Evolutionary conservation across 37 sponge, comb jelly and placozoan genomes (phyloP).

Genomic region (Geodia barretti): DNA sequence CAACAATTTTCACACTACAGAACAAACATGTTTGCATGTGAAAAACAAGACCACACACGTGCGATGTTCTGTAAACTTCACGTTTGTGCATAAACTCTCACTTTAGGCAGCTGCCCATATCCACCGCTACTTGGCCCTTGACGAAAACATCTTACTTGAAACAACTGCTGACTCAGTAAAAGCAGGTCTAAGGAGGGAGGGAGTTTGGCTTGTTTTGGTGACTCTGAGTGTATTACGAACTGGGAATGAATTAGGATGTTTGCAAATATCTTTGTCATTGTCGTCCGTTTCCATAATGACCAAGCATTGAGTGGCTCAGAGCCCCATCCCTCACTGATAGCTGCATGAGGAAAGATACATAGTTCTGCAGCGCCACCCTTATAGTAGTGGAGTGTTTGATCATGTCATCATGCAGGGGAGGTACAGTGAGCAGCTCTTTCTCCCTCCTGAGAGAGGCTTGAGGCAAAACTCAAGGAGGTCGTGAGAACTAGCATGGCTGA

Average conservation of each 20-base stretch:
- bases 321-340: no score
- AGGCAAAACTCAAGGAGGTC: slow-evolving; percentile 59
- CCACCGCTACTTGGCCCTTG: slow-evolving; percentile 88
- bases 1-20: no score
- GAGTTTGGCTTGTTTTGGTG: background rate
- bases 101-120: slow-evolving; percentile 87
- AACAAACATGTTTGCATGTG: slow-evolving; percentile 8
- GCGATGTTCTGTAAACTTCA: no score
- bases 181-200: slow-evolving; percentile 10
- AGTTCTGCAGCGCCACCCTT: no score
- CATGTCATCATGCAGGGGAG: background rate
- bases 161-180: slow-evolving; percentile 60
- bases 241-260: background rate
- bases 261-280: background rate
- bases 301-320: no score
- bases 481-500: slow-evolving; percentile 62
- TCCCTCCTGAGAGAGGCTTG: slow-evolving; percentile 69
- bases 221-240: slow-evolving; percentile 1
- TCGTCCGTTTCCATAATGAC: no score
- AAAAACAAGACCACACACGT: no score
- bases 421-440: slow-evolving; percentile 66
- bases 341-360: no score
- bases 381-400: no score
- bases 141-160: slow-evolving; percentile 83
- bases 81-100: no score